phyloP scores from a whole-genome alignment of 2,113 vertebrate species.

The Rhipidura dahli region DNA sequence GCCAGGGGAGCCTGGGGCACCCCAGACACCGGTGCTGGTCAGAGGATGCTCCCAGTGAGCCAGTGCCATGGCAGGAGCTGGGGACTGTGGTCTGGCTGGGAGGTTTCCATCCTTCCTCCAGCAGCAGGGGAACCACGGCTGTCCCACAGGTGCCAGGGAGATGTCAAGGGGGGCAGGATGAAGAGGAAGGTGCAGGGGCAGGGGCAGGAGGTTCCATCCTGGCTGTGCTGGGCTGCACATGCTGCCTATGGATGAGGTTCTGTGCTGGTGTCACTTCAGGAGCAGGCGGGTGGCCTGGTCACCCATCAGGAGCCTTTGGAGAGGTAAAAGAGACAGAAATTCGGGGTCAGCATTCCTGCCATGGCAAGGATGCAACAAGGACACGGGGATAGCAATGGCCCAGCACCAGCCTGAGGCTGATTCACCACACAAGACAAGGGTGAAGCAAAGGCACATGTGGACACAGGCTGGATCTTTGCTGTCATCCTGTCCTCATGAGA shows the following conservation, averaged over 20 bases:
- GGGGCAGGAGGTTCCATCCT: not conserved
- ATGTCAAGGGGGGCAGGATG: not conserved
- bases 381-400: not conserved
- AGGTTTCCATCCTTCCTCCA: not conserved
- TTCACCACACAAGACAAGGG: fast-evolving
- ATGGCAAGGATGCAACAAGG: fast-evolving
- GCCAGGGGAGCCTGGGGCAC: not conserved
- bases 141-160: fast-evolving
- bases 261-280: not conserved
- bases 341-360: fast-evolving
- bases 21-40: fast-evolving
- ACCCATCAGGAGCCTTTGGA: not conserved
- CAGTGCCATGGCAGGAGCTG: fast-evolving
- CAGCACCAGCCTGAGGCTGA: not conserved
- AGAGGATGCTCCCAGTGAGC: not conserved
- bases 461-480: not conserved
- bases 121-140: fast-evolving
- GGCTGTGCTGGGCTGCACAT: not conserved
- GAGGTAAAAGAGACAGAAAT: not conserved
- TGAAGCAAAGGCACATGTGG: not conserved
- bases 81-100: fast-evolving
- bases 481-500: fast-evolving
- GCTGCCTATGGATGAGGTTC: fast-evolving
- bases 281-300: not conserved
- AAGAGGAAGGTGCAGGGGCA: not conserved